A percentile compares a stretch with the other conserved stretches of the same genome.
Conservation (phyloP, 2,797 vertebrate species). For the Ceryle rudis region DNA sequence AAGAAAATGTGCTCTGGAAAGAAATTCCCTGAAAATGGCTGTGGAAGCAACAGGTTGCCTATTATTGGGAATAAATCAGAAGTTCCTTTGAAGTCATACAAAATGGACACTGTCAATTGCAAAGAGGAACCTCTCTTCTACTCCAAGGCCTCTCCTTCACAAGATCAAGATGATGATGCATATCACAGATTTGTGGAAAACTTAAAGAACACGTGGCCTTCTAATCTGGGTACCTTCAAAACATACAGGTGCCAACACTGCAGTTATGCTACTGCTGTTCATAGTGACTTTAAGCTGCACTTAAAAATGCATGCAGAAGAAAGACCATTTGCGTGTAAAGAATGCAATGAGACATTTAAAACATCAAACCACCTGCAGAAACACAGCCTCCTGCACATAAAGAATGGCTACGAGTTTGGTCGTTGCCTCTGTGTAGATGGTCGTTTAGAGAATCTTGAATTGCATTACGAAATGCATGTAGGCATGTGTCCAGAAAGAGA, state of each 20-base stretch:
- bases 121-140: background rate
- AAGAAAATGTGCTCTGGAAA: background rate
- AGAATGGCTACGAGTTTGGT: background rate
- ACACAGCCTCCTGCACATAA: background rate
- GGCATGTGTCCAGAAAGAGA: background rate
- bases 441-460: background rate
- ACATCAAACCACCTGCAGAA: slow-evolving; percentile 18
- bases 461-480: background rate
- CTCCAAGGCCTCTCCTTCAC: background rate
- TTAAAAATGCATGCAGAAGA: background rate
- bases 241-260: slow-evolving; percentile 27
- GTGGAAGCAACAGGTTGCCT: background rate
- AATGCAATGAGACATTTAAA: slow-evolving; percentile 36
- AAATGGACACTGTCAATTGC: background rate
- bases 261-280: background rate
- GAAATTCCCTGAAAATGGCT: background rate
- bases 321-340: slow-evolving; percentile 10
- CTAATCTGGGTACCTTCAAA: background rate
- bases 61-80: background rate
- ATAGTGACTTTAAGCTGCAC: slow-evolving; percentile 32
- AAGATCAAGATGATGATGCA: background rate
- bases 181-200: background rate
- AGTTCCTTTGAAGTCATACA: background rate
- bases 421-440: background rate
- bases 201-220: background rate